A percentile compares a stretch with the other conserved stretches of the same genome.
Conservation (phyloP, 2,113 vertebrate genomes). For the Pelvicachromis taeniatus region DNA sequence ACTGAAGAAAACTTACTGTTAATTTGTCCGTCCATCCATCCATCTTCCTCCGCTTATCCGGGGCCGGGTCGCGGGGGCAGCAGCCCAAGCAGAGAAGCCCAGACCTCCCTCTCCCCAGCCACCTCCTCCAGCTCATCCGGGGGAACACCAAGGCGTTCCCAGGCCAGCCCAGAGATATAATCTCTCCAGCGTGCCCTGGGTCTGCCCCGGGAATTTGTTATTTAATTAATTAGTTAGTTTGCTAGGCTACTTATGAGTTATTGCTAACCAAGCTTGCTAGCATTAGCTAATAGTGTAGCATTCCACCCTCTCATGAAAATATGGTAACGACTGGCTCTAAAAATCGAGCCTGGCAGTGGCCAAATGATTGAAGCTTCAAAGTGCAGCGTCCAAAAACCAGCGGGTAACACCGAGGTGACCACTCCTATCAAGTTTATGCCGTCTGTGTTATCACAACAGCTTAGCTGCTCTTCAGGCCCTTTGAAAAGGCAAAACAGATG, state of each 20-base stretch:
- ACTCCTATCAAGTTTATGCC: not conserved
- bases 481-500: not conserved
- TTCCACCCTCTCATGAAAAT: not conserved
- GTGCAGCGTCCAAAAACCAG: rapidly evolving
- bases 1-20: not conserved
- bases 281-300: not conserved
- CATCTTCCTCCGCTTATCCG: no score
- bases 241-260: not conserved
- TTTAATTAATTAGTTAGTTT: not conserved
- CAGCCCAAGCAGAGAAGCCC: no score
- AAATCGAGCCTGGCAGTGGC: not conserved
- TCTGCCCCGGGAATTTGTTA: no score
- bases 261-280: not conserved
- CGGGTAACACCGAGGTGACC: not conserved
- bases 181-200: no score
- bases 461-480: not conserved
- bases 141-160: no score
- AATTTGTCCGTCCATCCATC: no score
- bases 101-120: no score
- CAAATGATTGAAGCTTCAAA: not conserved
- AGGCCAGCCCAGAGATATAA: no score
- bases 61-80: no score
- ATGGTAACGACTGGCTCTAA: not conserved
- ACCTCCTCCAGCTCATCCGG: no score
- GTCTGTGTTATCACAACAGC: rapidly evolving